Base-by-base conservation (phyloP, 2,113 vertebrate genomes). In the Himantopus leucocephalus region DNA sequence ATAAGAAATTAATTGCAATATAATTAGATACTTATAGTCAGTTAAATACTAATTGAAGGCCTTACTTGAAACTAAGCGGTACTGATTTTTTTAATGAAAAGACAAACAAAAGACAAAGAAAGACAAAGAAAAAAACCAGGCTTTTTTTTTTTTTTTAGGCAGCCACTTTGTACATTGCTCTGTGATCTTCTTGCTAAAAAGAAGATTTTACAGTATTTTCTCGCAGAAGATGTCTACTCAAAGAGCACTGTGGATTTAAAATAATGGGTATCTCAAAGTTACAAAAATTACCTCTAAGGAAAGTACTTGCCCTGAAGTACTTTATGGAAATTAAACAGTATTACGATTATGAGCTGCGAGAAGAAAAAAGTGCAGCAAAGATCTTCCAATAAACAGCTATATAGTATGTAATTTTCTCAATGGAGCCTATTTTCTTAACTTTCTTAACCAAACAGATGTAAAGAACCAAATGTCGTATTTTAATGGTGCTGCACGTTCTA, bases 21-120 rank as follows among this genome's bases (percentile, higher is more conserved):
- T 84, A 96, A 95, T 92, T 84, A 80, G 53, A 84, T 74, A 92
- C 82, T 82, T 95, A 75, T 17, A 88, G 37, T 84, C 26, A 91
- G n/a, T 86, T 94, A 95, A 94, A 82, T 64, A 59, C 62, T 94
- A 95, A 98, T 52, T 95, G 60, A 95, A 97, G 77, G 71, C 48
- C 24, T 90, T 83, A 92, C 39, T 83, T 92, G 59, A 96, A 90
- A 81, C 19, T 60, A 92, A 94, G 27, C 55, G 73, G 71, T 85
- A 52, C 76, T 88, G 68, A 78, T 84, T 95, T 89, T 95, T 89
- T 62, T 94, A 88, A 91, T 68, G 56, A 89, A 88, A 96, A 91
- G 64, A 22, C 67, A 91, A 91, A 81, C 20, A 89, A 60, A 82
- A 93, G 27, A 24, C 14, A 60, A 55, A 47, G 34, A 63, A 78